These are phyloP conservation scores for Muscicapa striata DNA, from an alignment of 2,797 vertebrate genomes.

Conservation along the genomic window DNA sequence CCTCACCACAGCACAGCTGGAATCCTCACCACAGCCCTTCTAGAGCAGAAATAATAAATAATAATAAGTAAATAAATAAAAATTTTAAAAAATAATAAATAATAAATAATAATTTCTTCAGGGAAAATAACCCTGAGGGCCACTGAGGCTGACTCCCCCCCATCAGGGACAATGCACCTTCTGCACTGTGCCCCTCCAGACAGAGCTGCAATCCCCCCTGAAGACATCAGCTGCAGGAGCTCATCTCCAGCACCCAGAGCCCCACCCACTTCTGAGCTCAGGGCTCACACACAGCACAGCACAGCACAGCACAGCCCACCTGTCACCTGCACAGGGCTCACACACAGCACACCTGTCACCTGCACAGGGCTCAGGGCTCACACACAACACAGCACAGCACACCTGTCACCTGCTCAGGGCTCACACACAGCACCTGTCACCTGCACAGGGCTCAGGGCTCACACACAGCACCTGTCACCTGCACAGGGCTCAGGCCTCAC, in stretches of 20 bases:
- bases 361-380: no score
- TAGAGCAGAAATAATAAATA: background rate
- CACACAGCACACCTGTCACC: no score
- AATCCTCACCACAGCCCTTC: accelerated
- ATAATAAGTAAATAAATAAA: no score
- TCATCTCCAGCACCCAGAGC: background rate
- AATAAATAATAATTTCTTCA: no score
- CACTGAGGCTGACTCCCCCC: accelerated
- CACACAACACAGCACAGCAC: no score
- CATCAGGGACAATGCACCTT: accelerated
- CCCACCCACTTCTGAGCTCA: accelerated
- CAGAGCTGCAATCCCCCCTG: background rate
- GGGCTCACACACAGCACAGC: background rate
- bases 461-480: no score
- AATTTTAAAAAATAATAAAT: no score
- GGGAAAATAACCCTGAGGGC: background rate
- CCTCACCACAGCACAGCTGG: no score
- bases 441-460: background rate
- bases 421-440: no score
- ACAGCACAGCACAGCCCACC: no score
- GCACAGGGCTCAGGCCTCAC: no score
- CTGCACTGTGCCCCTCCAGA: accelerated
- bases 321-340: background rate
- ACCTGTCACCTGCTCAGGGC: background rate
- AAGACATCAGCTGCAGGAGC: accelerated